Evolutionary conservation across 2,113 vertebrate species (phyloP), one percentile per base, ranked within the genome.

Genomic region (Tragulus kanchil): DNA sequence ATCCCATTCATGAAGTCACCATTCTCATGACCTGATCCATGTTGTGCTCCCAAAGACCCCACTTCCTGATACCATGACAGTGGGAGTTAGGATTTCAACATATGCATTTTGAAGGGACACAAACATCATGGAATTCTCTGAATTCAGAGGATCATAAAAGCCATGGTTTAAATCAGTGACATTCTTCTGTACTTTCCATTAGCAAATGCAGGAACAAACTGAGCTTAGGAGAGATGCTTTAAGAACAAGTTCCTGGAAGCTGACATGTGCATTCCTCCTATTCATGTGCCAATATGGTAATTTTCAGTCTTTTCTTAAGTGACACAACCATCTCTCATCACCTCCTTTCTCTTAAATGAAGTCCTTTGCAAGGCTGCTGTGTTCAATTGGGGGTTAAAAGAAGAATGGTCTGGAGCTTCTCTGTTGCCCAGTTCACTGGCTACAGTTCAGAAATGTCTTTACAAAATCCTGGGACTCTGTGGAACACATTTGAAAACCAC

Each of bases 401-500:
- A 78, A 81, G 48, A 78, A 81, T 65, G 36, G 7, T 59, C 64
- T 95, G 58, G n/a, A 92, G 69, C 26, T 36, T 84, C 19, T 87
- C 17, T 84, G 36, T 81, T 90, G n/a, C 65, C 89, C 67, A 21
- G 45, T 84, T 23, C 13, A 61, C 79, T 95, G 85, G 89, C 65
- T 58, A 19, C 13, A 77, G 62, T 93, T 96, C 83, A 97, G 62
- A 86, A 88, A 81, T 73, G n/a, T 71, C 61, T 97, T 85, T 89
- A 73, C 25, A 81, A 89, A 96, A 97, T 94, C 79, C 86, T 31
- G 64, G 84, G 65, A 90, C 61, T 77, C 92, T 77, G 71, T 93
- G 78, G 65, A 96, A 77, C 75, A 87, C 8, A 19, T 93, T 91
- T 94, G 79, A 71, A 95, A 97, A 87, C 67, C 56, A 71, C 79